phyloP scores from a whole-genome alignment of 2,113 vertebrate species.

The Ceyx melanurus region DNA sequence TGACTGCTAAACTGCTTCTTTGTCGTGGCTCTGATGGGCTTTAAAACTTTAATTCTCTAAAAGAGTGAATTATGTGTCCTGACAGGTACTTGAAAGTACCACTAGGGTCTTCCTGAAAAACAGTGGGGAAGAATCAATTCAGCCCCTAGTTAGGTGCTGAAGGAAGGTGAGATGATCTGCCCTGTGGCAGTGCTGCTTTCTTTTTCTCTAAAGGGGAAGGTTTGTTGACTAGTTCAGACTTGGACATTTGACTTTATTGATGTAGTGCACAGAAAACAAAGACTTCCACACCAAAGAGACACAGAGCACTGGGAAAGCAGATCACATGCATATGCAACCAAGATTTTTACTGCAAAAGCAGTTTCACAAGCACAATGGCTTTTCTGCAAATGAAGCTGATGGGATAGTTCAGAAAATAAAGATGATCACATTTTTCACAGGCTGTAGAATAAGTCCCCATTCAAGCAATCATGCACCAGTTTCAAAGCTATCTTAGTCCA shows the following conservation, averaged over 20 bases:
- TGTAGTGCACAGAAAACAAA: neutral
- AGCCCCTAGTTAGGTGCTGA: neutral
- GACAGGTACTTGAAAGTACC: neutral
- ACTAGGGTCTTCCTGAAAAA: neutral
- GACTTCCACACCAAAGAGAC: neutral
- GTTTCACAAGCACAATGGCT: neutral
- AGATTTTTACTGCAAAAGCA: neutral
- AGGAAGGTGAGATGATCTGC: neutral
- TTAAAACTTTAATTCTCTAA: neutral
- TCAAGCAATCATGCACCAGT: conserved; percentile 25
- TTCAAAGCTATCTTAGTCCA: conserved; percentile 24
- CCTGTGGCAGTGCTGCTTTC: neutral
- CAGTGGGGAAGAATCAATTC: too few species aligned
- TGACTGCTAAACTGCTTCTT: neutral
- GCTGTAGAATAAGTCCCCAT: conserved; percentile 3
- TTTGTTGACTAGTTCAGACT: neutral
- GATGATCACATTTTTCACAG: neutral
- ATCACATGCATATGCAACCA: neutral
- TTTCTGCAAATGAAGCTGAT: conserved; percentile 14
- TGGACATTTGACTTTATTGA: neutral
- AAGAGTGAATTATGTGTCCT: neutral
- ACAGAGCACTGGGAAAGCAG: neutral
- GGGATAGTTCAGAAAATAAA: conserved; percentile 23
- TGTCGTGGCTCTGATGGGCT: neutral
- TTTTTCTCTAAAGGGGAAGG: neutral